Percentiles rank a stretch among this genome's conserved stretches.
Evolutionary conservation across 2,797 vertebrate genomes (phyloP).

Genomic region (Sparidentex hasta): DNA sequence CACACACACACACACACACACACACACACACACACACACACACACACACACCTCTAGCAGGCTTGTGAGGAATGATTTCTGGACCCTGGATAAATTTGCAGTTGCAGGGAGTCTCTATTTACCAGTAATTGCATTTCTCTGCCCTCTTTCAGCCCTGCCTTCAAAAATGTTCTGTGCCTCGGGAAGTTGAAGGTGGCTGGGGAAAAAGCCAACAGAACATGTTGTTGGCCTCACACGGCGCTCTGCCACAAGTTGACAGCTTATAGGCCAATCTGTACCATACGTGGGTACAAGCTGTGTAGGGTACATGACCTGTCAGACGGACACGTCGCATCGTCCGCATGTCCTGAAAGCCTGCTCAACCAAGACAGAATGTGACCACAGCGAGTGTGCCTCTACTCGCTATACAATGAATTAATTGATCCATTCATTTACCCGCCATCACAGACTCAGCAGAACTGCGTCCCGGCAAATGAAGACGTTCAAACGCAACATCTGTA

Average conservation of each 20-base stretch:
- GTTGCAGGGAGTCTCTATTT: constrained; percentile 85
- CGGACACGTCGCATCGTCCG: constrained; percentile 56
- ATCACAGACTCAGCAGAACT: constrained; percentile 29
- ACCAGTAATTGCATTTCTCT: constrained; percentile 87
- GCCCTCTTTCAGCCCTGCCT: constrained; percentile 70
- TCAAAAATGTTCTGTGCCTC: constrained; percentile 73
- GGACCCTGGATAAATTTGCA: constrained; percentile 80
- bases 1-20: constrained; percentile 36
- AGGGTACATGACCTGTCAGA: constrained; percentile 53
- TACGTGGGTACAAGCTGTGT: constrained; percentile 63
- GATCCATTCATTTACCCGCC: constrained; percentile 49
- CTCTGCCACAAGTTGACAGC: constrained; percentile 71
- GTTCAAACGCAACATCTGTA: constrained; percentile 56
- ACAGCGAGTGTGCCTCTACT: constrained; percentile 8
- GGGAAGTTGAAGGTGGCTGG: constrained; percentile 75
- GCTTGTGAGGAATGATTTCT: constrained; percentile 80
- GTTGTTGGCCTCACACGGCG: constrained; percentile 62
- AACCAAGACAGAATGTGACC: constrained; percentile 14
- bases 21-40: constrained; percentile 35
- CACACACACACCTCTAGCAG: constrained; percentile 55
- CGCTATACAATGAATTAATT: constrained; percentile 37
- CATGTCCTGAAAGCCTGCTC: constrained; percentile 42
- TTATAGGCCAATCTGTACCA: constrained; percentile 73
- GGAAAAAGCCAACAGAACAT: constrained; percentile 70
- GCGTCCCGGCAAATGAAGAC: constrained; percentile 39